Evolutionary conservation across 2,888 invertebrate genomes (phyloP).

Genomic region (Zele albiditarsus): DNA sequence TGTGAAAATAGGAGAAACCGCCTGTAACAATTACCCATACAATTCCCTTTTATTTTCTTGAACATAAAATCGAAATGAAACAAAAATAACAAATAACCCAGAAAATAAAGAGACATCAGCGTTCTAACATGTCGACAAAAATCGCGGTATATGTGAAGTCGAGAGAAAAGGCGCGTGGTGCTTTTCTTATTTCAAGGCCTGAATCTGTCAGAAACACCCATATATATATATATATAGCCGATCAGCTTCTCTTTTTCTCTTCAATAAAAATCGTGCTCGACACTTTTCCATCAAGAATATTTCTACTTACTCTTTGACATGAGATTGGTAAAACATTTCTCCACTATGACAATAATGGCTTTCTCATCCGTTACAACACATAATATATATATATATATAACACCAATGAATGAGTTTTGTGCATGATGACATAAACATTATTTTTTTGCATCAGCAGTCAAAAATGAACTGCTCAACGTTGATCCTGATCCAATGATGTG

Average conservation of each 20-base stretch:
- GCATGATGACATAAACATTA: not conserved
- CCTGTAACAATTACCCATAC: not conserved
- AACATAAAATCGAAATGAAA: not conserved
- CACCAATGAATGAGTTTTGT: not conserved
- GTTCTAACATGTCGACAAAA: conserved; percentile 6
- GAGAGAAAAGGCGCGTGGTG: conserved; percentile 6
- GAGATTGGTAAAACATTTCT: conserved; percentile 27
- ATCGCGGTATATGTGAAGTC: not conserved
- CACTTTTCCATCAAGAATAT: conserved; percentile 9
- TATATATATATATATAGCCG: not conserved
- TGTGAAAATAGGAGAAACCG: conserved; percentile 23
- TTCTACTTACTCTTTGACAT: conserved; percentile 18
- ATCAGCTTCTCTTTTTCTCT: not conserved
- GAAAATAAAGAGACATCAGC: not conserved
- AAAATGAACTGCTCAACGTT: not conserved
- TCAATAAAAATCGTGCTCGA: not conserved
- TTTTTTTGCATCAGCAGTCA: not conserved
- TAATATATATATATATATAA: not conserved
- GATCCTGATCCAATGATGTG: conserved; percentile 10
- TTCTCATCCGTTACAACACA: not conserved
- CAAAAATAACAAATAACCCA: not conserved
- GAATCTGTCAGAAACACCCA: conserved; percentile 30
- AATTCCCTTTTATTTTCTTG: not conserved
- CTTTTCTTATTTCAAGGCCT: conserved; percentile 9
- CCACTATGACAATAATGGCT: not conserved